phyloP scores from a whole-genome alignment of 1,140 invertebrate species.

The Bombus picipes region DNA sequence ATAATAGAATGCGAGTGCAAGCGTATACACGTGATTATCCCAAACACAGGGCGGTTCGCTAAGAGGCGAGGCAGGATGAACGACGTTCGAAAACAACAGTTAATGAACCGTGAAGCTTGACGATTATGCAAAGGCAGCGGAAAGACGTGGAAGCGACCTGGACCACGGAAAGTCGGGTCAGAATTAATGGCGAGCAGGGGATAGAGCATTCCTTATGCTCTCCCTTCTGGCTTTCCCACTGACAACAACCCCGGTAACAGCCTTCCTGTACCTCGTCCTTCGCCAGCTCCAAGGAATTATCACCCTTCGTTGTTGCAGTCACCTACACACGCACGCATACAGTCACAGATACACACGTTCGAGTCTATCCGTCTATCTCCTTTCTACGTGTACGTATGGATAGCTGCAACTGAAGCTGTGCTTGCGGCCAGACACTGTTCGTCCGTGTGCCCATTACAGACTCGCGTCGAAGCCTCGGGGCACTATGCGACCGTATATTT shows the following conservation, averaged over 20 bases:
- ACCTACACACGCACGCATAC: not conserved
- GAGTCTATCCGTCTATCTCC: not conserved
- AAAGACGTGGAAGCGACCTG: conserved; percentile 26
- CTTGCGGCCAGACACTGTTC: not conserved
- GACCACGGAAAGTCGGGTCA: conserved; percentile 56
- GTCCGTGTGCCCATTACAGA: not conserved
- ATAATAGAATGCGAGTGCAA: not conserved
- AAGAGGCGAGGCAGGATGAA: not conserved
- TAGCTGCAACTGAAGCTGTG: conserved; percentile 14
- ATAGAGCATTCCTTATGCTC: conserved; percentile 61
- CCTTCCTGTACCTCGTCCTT: conserved; percentile 60
- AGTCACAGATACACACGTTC: not conserved
- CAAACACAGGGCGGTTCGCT: not conserved
- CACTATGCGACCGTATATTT: conserved; percentile 72
- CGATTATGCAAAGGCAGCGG: conserved; percentile 60
- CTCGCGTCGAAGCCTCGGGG: conserved; percentile 42
- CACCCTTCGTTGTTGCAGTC: conserved; percentile 41
- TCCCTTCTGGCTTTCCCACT: conserved; percentile 41
- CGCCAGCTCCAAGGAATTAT: conserved; percentile 65
- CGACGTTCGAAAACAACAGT: conserved; percentile 34
- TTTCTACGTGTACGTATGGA: conserved; percentile 1
- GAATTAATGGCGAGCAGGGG: conserved; percentile 63
- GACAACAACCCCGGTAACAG: conserved; percentile 67
- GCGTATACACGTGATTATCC: not conserved
- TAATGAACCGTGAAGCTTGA: conserved; percentile 65